phyloP scores from a whole-genome alignment of 2,888 invertebrate genomes.

The Phortica magna region DNA sequence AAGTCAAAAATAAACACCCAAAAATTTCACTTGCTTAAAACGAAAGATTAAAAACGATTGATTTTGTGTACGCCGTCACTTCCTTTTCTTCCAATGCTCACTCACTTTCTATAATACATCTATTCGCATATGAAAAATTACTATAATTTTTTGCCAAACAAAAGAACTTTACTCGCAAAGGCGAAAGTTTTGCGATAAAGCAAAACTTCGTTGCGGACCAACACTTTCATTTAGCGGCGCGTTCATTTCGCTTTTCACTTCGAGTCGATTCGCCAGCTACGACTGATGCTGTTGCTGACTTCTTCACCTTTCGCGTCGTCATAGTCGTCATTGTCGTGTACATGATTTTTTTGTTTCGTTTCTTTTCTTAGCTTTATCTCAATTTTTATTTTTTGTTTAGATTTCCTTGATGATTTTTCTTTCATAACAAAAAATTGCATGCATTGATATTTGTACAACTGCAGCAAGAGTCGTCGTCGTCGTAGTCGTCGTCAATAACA shows the following conservation, averaged over 20 bases:
- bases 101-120: not conserved
- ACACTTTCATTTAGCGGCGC: conserved; percentile 16
- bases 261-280: not conserved
- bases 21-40: not conserved
- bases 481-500: not conserved
- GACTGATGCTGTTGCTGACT: not conserved
- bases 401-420: not conserved
- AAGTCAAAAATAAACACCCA: not conserved
- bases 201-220: not conserved
- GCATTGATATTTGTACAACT: conserved; percentile 1
- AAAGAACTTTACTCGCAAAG: conserved; percentile 11
- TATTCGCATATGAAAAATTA: not conserved
- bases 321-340: not conserved
- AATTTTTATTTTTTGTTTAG: not conserved
- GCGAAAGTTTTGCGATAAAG: conserved; percentile 16
- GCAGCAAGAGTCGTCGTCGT: not conserved
- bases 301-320: conserved; percentile 25
- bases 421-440: not conserved
- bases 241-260: conserved; percentile 1
- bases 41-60: not conserved
- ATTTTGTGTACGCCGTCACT: not conserved
- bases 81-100: not conserved
- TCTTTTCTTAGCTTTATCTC: not conserved
- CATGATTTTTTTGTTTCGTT: not conserved
- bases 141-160: conserved; percentile 1